Conservation (phyloP, 2,888 invertebrate species). For the Hartigia nigra region DNA sequence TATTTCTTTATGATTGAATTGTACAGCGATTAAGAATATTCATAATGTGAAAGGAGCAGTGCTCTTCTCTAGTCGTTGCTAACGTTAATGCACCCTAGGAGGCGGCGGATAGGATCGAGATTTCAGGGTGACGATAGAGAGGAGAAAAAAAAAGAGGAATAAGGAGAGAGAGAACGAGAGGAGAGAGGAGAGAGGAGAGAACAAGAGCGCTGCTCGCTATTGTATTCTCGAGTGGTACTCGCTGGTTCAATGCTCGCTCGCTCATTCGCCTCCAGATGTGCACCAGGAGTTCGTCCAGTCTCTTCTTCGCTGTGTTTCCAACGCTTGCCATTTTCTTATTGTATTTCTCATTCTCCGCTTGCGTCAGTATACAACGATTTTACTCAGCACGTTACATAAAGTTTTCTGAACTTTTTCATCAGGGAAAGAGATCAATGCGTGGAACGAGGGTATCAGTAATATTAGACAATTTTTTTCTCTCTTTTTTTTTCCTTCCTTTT, state of each 20-base stretch:
- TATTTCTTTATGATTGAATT: not conserved
- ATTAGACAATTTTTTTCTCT: conserved; percentile 7
- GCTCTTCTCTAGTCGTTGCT: not conserved
- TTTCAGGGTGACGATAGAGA: conserved; percentile 58
- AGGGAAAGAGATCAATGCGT: too few species aligned
- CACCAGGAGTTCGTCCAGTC: conserved; percentile 38
- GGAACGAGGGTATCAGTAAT: too few species aligned
- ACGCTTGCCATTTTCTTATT: conserved; percentile 33
- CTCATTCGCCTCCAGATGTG: conserved; percentile 62
- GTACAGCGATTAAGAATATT: not conserved
- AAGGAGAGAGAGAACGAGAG: not conserved
- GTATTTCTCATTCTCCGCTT: conserved; percentile 22
- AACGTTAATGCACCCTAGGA: not conserved
- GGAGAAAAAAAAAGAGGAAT: conserved; percentile 30
- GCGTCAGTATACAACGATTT: not conserved
- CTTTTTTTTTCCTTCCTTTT: not conserved
- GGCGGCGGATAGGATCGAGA: conserved; percentile 47
- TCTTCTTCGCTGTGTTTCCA: conserved; percentile 25
- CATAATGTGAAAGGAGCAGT: not conserved
- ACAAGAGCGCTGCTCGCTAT: conserved; percentile 60
- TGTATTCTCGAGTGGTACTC: conserved; percentile 66
- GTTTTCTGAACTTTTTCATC: too few species aligned
- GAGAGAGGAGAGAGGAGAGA: conserved; percentile 28
- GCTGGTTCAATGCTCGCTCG: conserved; percentile 63
- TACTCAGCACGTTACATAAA: too few species aligned